These are phyloP conservation scores for Thunnus albacares DNA, from an alignment of 2,797 vertebrate species.

Conservation along the genomic window DNA sequence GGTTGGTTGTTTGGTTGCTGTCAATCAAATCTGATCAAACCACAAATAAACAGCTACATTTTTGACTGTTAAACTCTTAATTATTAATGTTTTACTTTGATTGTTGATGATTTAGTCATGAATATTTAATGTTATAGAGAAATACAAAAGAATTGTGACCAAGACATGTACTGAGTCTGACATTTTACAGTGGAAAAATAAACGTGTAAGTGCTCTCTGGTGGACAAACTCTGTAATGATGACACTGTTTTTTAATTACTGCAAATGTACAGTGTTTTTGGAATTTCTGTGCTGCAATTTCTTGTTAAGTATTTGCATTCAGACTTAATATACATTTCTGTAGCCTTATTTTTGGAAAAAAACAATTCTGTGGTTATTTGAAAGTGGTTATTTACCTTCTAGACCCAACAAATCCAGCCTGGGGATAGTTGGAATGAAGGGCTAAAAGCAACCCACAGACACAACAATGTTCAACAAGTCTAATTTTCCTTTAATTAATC, in stretches of 20 bases:
- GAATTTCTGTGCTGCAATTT: not conserved
- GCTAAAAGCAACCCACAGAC: not conserved
- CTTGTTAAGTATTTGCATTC: not conserved
- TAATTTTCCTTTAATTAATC: not conserved
- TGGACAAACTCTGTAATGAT: not conserved
- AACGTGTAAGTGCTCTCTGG: too few species aligned
- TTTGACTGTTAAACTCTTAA: too few species aligned
- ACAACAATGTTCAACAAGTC: not conserved
- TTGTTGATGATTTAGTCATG: too few species aligned
- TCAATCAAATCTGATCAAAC: too few species aligned
- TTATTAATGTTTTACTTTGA: too few species aligned
- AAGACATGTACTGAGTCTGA: too few species aligned
- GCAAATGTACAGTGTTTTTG: not conserved
- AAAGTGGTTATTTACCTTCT: not conserved
- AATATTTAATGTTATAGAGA: too few species aligned
- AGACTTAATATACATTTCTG: not conserved
- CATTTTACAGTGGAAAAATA: not conserved
- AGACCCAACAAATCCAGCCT: not conserved
- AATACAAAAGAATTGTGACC: too few species aligned
- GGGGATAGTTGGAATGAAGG: not conserved
- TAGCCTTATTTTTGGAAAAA: not conserved
- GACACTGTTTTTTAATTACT: not conserved
- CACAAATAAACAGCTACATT: too few species aligned
- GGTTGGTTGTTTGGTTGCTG: too few species aligned
- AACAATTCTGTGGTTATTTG: too few species aligned